Evolutionary conservation across 2,113 vertebrate genomes (phyloP), one percentile per base, ranked within the genome.

Genomic region (Ammospiza nelsoni): DNA sequence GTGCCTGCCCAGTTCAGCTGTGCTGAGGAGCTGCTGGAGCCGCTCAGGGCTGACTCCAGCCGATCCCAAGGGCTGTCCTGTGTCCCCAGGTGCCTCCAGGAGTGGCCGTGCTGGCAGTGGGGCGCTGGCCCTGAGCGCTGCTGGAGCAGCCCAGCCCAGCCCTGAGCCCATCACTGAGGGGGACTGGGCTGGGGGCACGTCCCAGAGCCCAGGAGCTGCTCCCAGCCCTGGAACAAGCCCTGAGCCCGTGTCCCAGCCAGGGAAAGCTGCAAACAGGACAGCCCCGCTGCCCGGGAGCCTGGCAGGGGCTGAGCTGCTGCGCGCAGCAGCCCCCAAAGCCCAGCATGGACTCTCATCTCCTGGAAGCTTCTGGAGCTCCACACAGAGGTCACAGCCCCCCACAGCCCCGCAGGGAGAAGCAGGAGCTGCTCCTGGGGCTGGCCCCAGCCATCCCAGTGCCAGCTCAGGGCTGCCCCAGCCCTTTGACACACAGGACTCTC

Each of bases 31-130:
- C 75, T 79, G 41, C 83, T 65, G 83, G 37, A 6, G 35, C 88
- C 66, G 25, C 0, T 54, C 1, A 1, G 43, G 43, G 65, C 27
- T 31, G 19, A 0, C 3, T 8, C 1, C 14, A 41, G 8, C 37
- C 23, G 48, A 52, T 9, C n/a, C 67, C 46, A 27, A 5, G 37
- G 24, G 14, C 65, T 61, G 19, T 48, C 74, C 87, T 57, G 31
- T 58, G 15, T 48, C 43, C 14, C 3, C 18, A 96, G 96, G 84
- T 92, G 86, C 88, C 81, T 48, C 92, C 61, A 24, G 66, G 44
- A 59, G 37, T 0, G 75, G 46, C 29, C 24, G 4, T 19, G 78
- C 2, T 6, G 41, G 20, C 61, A 5, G 43, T 1, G 90, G 66
- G n/a, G 5, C 2, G 3, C 15, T 28, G 59, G 29, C 15, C 17